A percentile compares a stretch with the other conserved stretches of the same genome.
These are phyloP conservation scores for Actinemys pallida DNA, from an alignment of 2,113 vertebrate species.

Conservation along the genomic window DNA sequence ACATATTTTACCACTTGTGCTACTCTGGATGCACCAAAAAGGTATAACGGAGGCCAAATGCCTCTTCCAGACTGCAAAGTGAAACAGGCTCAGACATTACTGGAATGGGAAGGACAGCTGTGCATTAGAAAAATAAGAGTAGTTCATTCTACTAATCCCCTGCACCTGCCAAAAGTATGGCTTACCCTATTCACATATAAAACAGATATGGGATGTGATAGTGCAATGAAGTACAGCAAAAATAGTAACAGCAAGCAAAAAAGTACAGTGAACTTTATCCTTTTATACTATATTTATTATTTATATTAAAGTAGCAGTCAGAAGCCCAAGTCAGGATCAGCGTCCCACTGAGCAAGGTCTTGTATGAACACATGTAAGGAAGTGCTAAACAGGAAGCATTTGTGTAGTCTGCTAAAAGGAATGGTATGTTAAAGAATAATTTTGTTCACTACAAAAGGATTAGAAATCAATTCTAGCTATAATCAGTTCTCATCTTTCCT, in stretches of 20 bases:
- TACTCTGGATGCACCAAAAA: constrained; percentile 19
- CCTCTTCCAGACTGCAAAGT: neutral
- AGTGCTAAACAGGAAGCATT: neutral
- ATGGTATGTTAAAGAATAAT: neutral
- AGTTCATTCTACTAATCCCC: neutral
- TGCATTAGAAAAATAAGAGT: neutral
- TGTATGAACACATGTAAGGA: fast-evolving
- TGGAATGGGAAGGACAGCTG: neutral
- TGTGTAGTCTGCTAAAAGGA: neutral
- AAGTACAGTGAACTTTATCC: neutral
- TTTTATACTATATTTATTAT: fast-evolving
- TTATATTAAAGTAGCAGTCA: neutral
- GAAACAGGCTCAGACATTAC: neutral
- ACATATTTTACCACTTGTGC: constrained; percentile 37
- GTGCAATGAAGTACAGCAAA: neutral
- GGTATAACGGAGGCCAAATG: neutral
- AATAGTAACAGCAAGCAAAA: neutral
- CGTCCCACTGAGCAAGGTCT: fast-evolving
- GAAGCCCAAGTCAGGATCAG: fast-evolving
- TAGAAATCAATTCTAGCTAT: fast-evolving
- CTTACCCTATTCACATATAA: constrained; percentile 11
- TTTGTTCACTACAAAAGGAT: neutral
- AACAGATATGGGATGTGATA: neutral
- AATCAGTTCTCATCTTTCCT: neutral
- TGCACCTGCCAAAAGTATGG: neutral